These are phyloP conservation scores for Zaprionus ghesquierei DNA, from an alignment of 1,140 invertebrate species.

Conservation along the genomic window DNA sequence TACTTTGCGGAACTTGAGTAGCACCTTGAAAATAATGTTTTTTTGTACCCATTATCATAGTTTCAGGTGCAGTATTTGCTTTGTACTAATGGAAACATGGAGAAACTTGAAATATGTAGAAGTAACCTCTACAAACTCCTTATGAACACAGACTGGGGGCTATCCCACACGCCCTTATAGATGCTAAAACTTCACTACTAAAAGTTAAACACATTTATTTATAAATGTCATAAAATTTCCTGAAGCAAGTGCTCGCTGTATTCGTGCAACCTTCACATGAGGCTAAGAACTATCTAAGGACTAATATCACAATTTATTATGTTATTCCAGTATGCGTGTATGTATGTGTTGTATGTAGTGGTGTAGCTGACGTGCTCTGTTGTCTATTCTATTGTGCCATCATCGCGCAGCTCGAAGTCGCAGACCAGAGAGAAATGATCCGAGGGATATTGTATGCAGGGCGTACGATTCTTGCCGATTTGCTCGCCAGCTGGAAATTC, in stretches of 20 bases:
- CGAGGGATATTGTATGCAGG: constrained; percentile 88
- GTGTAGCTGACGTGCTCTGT: neutral
- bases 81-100: neutral
- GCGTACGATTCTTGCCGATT: constrained; percentile 87
- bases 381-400: constrained; percentile 34
- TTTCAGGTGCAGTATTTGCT: neutral
- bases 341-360: constrained; percentile 4
- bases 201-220: constrained; percentile 58
- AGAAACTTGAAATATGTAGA: neutral
- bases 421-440: constrained; percentile 91
- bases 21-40: neutral
- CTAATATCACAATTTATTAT: constrained; percentile 82
- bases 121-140: neutral
- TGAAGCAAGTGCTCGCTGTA: constrained; percentile 42
- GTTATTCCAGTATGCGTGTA: constrained; percentile 58
- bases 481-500: constrained; percentile 87
- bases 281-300: constrained; percentile 77
- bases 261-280: constrained; percentile 51
- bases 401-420: constrained; percentile 85
- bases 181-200: neutral
- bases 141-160: too few species aligned
- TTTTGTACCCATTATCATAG: neutral
- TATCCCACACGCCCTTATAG: too few species aligned
- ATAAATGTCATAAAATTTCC: constrained; percentile 52
- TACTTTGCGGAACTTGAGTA: neutral